Base-by-base conservation (phyloP, 2,797 vertebrate species). In the Sebastes vulpes region DNA sequence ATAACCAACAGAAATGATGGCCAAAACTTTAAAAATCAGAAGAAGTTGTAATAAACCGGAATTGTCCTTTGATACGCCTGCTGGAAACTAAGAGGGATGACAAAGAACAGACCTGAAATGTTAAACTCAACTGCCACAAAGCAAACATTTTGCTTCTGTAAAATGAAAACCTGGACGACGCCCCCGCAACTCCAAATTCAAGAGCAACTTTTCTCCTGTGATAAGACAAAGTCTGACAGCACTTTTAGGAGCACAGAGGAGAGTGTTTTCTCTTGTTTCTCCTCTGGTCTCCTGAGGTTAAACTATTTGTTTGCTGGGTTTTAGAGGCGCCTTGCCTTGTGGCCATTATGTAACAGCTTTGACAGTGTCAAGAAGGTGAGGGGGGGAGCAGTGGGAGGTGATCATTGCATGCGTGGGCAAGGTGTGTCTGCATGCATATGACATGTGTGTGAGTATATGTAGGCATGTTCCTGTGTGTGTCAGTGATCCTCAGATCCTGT, bases 191-290 rank as follows among this genome's bases (percentile, higher is more conserved):
- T 65, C 60, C 16, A 65, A 29, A 59, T 61, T 57, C 81, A 56
- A 61, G 53, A 79, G 46, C 57, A 59, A 65, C 78, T 64, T 59
- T 32, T 70, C 58, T 74, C 21, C 18, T 14, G 59, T 9, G 54
- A 74, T 61, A n/a, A 77, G 70, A 83, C 50, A 28, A 14, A 60
- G 53, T 64, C 29, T 80, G 84, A 82, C 77, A 79, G 70, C 61
- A 81, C 35, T 54, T 71, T 57, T 57, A 31, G 65, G 28, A 80
- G 35, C 23, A 65, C 46, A 54, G 18, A 67, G 61, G 18, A 63
- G 57, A 80, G 73, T 73, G 73, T 74, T 81, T 82, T 76, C 60
- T 81, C 67, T 14, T 73, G 79, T 82, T 79, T 75, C 72, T 72
- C 25, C 14, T 50, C 26, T 2, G 12, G 61, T 26, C 77, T 67